phyloP scores from a whole-genome alignment of 1,140 invertebrate species.

The Radopholus similis region DNA sequence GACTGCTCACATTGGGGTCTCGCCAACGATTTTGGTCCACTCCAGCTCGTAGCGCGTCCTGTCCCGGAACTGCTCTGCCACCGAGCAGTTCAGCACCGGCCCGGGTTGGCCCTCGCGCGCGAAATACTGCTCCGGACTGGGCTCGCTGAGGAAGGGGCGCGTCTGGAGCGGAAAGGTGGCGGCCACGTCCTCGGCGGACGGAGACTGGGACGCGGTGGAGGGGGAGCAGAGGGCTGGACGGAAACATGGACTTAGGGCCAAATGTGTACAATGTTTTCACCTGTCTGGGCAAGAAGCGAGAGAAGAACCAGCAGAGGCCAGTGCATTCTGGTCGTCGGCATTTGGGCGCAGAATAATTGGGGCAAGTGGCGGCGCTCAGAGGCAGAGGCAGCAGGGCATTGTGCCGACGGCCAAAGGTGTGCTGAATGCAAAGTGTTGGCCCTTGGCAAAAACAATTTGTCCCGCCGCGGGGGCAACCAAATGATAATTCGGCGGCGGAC shows the following conservation, averaged over 20 bases:
- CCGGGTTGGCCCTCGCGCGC: constrained; percentile 19
- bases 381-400: neutral
- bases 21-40: constrained; percentile 30
- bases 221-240: neutral
- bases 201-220: neutral
- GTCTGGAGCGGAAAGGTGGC: constrained; percentile 13
- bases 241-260: neutral
- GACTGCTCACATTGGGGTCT: constrained; percentile 11
- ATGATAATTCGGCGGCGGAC: constrained; percentile 1
- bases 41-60: constrained; percentile 30
- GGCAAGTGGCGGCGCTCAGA: neutral
- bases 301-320: neutral
- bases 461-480: neutral
- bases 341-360: neutral
- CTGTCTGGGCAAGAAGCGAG: neutral
- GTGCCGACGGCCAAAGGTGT: neutral
- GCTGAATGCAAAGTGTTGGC: neutral
- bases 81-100: constrained; percentile 22
- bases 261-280: neutral
- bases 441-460: neutral
- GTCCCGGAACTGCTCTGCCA: constrained; percentile 26
- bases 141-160: constrained; percentile 20
- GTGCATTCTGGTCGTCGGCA: neutral
- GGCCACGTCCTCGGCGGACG: neutral
- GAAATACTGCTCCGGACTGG: constrained; percentile 24